These are phyloP conservation scores for Rotaria macrura DNA, from an alignment of 2,888 invertebrate genomes.

Conservation along the genomic window DNA sequence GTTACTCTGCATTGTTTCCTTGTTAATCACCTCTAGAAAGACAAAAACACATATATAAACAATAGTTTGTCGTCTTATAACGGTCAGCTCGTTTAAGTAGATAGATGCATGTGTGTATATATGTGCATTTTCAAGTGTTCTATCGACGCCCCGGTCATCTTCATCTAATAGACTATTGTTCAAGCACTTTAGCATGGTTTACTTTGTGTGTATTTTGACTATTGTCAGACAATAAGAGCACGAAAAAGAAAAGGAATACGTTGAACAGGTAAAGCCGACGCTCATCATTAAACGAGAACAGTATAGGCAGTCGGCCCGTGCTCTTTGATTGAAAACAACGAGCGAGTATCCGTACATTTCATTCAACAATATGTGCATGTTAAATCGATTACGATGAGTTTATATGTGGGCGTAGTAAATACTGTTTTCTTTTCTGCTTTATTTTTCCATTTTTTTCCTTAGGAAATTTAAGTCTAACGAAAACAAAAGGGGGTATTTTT, in stretches of 20 bases:
- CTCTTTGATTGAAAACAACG: constrained; percentile 12
- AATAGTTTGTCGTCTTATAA: background rate
- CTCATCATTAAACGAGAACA: background rate
- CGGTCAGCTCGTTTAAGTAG: background rate
- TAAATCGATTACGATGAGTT: background rate
- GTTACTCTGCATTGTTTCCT: background rate
- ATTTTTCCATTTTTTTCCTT: background rate
- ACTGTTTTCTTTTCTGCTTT: background rate
- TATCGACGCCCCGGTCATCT: background rate
- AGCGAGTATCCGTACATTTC: background rate
- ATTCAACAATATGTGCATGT: background rate
- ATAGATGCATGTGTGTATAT: background rate
- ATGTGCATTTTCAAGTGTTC: background rate
- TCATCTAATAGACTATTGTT: constrained; percentile 11
- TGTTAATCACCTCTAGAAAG: background rate
- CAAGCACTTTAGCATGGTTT: background rate
- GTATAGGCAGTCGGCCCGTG: background rate
- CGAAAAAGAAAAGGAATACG: background rate
- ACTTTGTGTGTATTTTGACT: background rate
- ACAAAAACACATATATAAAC: background rate
- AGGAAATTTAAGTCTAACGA: background rate
- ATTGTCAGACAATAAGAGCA: constrained; percentile 10
- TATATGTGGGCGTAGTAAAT: background rate
- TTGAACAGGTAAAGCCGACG: background rate
- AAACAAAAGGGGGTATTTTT: background rate